Evolutionary conservation across 2,888 invertebrate genomes (phyloP).

Genomic region (Iphiclides podalirius): DNA sequence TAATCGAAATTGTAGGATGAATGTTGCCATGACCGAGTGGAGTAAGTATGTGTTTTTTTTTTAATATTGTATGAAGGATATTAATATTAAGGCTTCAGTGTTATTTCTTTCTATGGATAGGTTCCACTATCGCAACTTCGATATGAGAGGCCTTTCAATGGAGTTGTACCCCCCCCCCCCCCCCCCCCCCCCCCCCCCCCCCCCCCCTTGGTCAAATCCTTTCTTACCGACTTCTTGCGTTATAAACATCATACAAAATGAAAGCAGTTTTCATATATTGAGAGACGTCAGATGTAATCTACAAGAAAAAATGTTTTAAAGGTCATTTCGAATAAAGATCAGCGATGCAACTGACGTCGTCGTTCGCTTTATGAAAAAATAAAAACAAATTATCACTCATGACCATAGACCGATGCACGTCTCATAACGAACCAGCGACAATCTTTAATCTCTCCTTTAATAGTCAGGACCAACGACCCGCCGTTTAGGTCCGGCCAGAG

Average conservation of each 20-base stretch:
- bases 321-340: background rate
- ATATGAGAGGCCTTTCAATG: too few species aligned
- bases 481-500: background rate
- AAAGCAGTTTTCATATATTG: background rate
- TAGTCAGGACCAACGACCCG: constrained; percentile 3
- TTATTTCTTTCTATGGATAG: too few species aligned
- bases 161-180: too few species aligned
- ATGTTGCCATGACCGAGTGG: too few species aligned
- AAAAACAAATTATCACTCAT: constrained; percentile 10
- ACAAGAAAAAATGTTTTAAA: background rate
- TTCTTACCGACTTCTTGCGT: background rate
- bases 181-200: too few species aligned
- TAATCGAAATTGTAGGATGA: too few species aligned
- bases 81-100: too few species aligned
- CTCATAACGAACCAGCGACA: constrained; percentile 1
- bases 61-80: too few species aligned
- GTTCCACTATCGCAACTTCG: too few species aligned
- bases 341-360: too few species aligned
- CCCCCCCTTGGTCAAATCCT: too few species aligned
- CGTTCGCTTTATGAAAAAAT: constrained; percentile 2
- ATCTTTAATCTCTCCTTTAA: constrained; percentile 18
- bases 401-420: constrained; percentile 5
- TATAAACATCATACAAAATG: background rate
- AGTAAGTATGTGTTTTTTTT: too few species aligned
- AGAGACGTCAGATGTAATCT: background rate